These are phyloP conservation scores for Epizoanthus scotinus DNA, from an alignment of 92 coral and sea anemone genomes.

Conservation along the genomic window DNA sequence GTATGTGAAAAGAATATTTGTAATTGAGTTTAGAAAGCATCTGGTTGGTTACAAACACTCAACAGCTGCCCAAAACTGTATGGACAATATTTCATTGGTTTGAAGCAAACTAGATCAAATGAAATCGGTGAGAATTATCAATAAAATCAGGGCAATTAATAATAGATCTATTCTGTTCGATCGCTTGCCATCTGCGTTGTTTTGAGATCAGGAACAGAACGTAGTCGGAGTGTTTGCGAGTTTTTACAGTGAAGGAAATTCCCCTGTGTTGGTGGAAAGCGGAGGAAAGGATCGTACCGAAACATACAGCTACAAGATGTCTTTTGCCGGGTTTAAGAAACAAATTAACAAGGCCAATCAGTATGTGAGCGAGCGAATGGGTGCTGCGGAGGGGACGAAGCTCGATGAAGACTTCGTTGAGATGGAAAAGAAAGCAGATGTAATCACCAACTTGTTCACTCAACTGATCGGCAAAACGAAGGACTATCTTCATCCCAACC, in stretches of 20 bases:
- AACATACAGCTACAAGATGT: constrained; percentile 67
- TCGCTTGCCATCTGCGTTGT: constrained; percentile 36
- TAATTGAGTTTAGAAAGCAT: constrained; percentile 27
- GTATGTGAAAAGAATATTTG: neutral
- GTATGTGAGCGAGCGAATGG: constrained; percentile 93
- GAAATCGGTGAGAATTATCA: constrained; percentile 59
- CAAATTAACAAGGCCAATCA: constrained; percentile 91
- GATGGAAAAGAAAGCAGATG: constrained; percentile 80
- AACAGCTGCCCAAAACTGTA: constrained; percentile 24
- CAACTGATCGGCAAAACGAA: constrained; percentile 77
- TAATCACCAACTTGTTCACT: constrained; percentile 67
- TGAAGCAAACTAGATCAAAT: constrained; percentile 35
- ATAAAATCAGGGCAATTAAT: constrained; percentile 55
- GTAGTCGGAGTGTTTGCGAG: neutral
- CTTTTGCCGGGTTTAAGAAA: constrained; percentile 87
- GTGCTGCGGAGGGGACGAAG: constrained; percentile 89
- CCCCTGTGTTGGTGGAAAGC: neutral
- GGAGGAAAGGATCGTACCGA: neutral
- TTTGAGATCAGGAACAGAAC: constrained; percentile 10
- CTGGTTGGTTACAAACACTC: constrained; percentile 3
- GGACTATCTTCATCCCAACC: constrained; percentile 82
- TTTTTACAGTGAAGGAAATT: neutral
- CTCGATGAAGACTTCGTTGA: constrained; percentile 80
- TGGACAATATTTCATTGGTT: constrained; percentile 57
- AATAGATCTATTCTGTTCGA: constrained; percentile 41